Conservation (phyloP, 2,113 vertebrate species). For the pig (Sus scrofa) region T2T-Sscrofa CM000819.6:3574001-3574500, state of each 20-base stretch:
- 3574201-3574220: not conserved
- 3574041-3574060: not conserved
- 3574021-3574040: not conserved
- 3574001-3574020: rapidly evolving
- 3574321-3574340: not conserved
- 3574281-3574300: rapidly evolving
- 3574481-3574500: not conserved
- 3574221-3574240: not conserved
- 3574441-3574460: rapidly evolving
- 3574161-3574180: not conserved
- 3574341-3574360: not conserved
- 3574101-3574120: not conserved
- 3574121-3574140: rapidly evolving
- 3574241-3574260: too few relatives aligned
- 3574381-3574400: rapidly evolving
- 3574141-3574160: not conserved
- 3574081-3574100: not conserved
- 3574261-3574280: rapidly evolving
- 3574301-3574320: not conserved
- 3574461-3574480: not conserved
- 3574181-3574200: too few relatives aligned
- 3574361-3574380: rapidly evolving
- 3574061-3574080: not conserved
- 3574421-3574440: not conserved
- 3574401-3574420: not conserved